Conservation (phyloP, 2,888 invertebrate species). For the Epiblema foenella region DNA sequence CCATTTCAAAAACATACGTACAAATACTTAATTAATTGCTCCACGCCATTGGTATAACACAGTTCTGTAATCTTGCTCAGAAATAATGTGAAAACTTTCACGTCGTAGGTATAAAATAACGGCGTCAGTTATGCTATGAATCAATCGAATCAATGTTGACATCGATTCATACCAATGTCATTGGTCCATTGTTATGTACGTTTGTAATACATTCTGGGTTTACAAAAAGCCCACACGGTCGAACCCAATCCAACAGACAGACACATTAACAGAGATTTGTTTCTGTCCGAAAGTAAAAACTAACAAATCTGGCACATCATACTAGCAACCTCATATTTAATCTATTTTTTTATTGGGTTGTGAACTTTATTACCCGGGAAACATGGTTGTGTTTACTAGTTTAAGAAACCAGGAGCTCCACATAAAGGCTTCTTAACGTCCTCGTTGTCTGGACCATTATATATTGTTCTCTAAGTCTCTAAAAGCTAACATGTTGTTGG, state of each 20-base stretch:
- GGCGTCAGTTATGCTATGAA: conserved; percentile 10
- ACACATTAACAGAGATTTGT: conserved; percentile 39
- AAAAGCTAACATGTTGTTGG: conserved; percentile 41
- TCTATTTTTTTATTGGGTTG: neutral
- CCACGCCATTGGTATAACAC: too few species aligned
- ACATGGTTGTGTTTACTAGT: conserved; percentile 6
- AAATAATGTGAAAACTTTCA: too few species aligned
- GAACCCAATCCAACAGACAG: conserved; percentile 28
- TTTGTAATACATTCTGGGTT: conserved; percentile 38
- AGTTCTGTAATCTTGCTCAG: too few species aligned
- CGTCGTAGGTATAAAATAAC: neutral
- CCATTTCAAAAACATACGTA: neutral
- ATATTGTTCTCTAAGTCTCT: conserved; percentile 34
- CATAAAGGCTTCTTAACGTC: conserved; percentile 34
- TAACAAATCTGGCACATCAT: conserved; percentile 29
- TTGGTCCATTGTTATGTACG: conserved; percentile 29
- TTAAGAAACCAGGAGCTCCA: neutral
- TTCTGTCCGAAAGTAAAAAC: conserved; percentile 40
- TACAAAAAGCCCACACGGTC: conserved; percentile 31
- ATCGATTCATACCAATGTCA: conserved; percentile 33
- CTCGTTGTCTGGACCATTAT: conserved; percentile 37
- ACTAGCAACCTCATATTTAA: neutral
- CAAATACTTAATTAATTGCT: too few species aligned
- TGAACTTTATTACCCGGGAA: neutral
- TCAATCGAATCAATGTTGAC: conserved; percentile 28